These are phyloP conservation scores for Mionectes olivaceus DNA, from an alignment of 2,797 vertebrate genomes.

Conservation along the genomic window DNA sequence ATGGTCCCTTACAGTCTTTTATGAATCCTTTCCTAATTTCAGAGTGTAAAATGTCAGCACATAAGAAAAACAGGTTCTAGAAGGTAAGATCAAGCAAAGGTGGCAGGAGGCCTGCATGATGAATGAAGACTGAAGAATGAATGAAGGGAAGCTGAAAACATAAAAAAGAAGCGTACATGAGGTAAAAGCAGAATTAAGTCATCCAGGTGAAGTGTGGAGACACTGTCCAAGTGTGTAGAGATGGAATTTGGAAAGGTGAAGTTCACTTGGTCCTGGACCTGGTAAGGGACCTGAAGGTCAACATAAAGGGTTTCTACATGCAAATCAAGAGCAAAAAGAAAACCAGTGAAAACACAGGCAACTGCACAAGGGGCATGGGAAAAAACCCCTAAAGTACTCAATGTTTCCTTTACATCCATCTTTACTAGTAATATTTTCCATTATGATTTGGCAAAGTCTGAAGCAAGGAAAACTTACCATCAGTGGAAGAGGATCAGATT, in stretches of 20 bases:
- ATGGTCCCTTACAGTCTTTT: neutral
- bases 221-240: neutral
- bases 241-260: neutral
- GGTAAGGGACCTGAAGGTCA: neutral
- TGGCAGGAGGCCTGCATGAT: neutral
- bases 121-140: neutral
- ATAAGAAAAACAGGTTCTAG: neutral
- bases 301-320: neutral
- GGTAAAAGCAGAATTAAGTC: neutral
- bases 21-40: neutral
- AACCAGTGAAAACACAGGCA: neutral
- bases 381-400: neutral
- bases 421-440: neutral
- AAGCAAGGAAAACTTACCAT: neutral
- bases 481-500: neutral
- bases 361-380: neutral
- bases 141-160: neutral
- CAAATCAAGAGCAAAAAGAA: neutral
- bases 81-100: neutral
- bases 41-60: neutral
- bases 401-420: neutral
- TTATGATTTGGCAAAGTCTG: neutral
- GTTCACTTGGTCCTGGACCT: neutral
- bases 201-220: neutral
- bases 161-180: rapidly evolving